Conservation (phyloP, 2,797 vertebrate species). For the Takifugu ocellatus region DNA sequence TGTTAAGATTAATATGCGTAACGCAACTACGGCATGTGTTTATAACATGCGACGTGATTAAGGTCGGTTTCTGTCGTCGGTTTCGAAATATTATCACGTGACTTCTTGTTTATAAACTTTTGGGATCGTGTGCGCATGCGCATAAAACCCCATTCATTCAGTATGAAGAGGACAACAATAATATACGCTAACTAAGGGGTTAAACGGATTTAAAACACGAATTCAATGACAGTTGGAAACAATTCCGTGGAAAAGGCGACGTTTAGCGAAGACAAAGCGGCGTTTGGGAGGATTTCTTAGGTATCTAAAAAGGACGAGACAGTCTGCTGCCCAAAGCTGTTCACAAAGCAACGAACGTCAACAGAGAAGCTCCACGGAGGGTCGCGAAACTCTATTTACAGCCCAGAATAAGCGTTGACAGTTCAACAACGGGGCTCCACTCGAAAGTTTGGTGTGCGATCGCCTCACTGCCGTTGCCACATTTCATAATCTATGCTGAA, state of each 20-base stretch:
- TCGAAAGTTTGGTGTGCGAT: neutral
- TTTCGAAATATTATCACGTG: slow-evolving; percentile 76
- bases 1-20: neutral
- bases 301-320: slow-evolving; percentile 13
- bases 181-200: slow-evolving; percentile 18
- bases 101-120: slow-evolving; percentile 89
- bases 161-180: slow-evolving; percentile 47
- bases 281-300: neutral
- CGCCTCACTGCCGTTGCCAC: rapidly evolving
- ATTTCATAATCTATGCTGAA: slow-evolving; percentile 21
- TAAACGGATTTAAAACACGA: neutral
- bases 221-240: neutral
- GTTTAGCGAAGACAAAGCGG: neutral
- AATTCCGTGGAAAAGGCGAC: rapidly evolving
- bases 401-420: slow-evolving; percentile 44
- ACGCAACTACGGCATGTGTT: neutral
- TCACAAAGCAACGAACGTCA: slow-evolving; percentile 61
- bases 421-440: neutral
- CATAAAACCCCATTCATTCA: slow-evolving; percentile 92
- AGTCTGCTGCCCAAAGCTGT: slow-evolving; percentile 44
- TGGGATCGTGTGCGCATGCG: slow-evolving; percentile 80
- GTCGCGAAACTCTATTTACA: slow-evolving; percentile 19
- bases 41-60: neutral
- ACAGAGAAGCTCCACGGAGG: slow-evolving; percentile 58
- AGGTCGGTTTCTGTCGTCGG: neutral